Evolutionary conservation across 1,140 invertebrate species (phyloP).

Genomic region (Drosophila ficusphila): DNA sequence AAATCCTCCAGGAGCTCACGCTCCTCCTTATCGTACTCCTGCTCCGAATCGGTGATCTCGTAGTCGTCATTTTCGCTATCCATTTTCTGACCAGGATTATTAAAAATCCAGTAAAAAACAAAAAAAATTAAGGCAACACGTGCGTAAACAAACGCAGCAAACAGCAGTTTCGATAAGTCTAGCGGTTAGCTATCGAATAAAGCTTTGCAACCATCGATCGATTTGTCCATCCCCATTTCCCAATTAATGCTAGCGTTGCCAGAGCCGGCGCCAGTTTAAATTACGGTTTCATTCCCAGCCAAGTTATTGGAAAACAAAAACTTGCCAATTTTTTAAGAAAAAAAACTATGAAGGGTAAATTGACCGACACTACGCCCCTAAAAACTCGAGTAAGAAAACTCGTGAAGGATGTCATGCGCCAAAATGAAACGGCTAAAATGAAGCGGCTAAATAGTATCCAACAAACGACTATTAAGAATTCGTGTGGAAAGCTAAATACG

Average conservation of each 20-base stretch:
- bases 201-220: too few species aligned
- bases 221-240: background rate
- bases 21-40: constrained; percentile 88
- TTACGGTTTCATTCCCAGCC: background rate
- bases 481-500: too few species aligned
- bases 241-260: background rate
- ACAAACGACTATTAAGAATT: too few species aligned
- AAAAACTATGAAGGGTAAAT: background rate
- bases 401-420: too few species aligned
- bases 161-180: background rate
- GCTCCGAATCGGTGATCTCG: constrained; percentile 89
- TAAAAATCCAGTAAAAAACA: background rate
- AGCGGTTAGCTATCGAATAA: too few species aligned
- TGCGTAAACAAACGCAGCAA: constrained; percentile 59
- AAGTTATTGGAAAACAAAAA: too few species aligned
- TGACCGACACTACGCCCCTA: background rate
- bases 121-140: constrained; percentile 43
- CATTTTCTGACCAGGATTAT: constrained; percentile 21
- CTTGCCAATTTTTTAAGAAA: background rate
- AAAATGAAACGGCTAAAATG: too few species aligned
- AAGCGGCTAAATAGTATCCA: too few species aligned
- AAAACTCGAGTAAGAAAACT: too few species aligned
- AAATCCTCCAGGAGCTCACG: constrained; percentile 87
- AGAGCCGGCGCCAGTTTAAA: background rate
- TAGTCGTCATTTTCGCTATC: constrained; percentile 85